Evolutionary conservation across 1,140 invertebrate genomes (phyloP), one percentile per base, ranked within the genome.

Genomic region (Meloidogyne hapla): DNA sequence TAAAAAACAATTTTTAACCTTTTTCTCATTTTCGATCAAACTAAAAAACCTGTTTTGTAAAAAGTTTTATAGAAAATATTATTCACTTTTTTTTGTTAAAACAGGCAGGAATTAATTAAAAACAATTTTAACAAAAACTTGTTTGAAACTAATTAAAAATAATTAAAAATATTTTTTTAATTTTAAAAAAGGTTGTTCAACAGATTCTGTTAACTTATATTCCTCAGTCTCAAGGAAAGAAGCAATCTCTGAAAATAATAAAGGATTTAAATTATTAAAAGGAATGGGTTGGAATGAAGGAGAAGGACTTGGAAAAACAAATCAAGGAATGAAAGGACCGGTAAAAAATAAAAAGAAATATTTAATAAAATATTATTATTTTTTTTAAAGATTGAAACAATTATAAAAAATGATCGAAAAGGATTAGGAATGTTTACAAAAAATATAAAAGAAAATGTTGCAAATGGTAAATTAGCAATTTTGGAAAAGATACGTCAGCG

Each of bases 241-340:
- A 40, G 38, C 15, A 67, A 67, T 76, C 23, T 56, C 26, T 21
- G 18, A 25, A n/a, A 33, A 78, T 23, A 76, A 75, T 25, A 77
- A 77, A 67, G 71, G 71, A 33, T 73, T 78, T 48, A 23, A 78
- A 45, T 48, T 78, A 15, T 64, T 78, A 48, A 78, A 78, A 63
- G 69, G 76, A 40, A 78, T 73, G 71, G 71, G 71, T 64, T 78
- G 77, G 77, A 80, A 28, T 18, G 77, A 78, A 28, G 77, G 77
- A 56, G 48, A 73, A 42, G 77, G 77, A 23, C 77, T 78, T 26
- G 77, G 77, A 38, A 78, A 78, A 21, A 23, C 74, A n/a, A 38
- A 69, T 13, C 77, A 78, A 64, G 77, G 77, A 28, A 78, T 80
- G 33, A 45, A 70, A 48, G 45, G 25, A 26, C 77, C 77, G 56